Evolutionary conservation across 1,140 invertebrate genomes (phyloP), one percentile per base, ranked within the genome.

Genomic region (Ptiloglossa arizonensis): DNA sequence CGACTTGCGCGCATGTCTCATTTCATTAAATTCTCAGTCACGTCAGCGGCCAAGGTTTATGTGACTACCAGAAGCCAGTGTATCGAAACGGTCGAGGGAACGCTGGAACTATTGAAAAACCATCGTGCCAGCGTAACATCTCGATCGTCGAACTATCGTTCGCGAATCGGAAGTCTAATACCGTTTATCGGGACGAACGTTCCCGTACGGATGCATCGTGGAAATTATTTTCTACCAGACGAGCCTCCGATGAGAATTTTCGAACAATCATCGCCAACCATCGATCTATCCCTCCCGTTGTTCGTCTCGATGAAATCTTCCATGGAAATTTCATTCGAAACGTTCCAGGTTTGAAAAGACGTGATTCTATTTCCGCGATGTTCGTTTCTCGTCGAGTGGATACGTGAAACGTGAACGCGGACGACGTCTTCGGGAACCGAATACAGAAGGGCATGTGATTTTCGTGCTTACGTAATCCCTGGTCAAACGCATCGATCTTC

Each of bases 21-120:
- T 81, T 83, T 88, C 87, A 89, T 89, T 90, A 86, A 89, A 86
- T 88, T 81, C 81, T 85, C 83, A 86, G 88, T 89, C 89, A 89
- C 88, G 89, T 90, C 86, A 86, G 81, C 80, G 73, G 72, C 78
- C 86, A 72, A 79, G 87, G 72, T 86, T 82, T 84, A 81, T 82
- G 75, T 62, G 82, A 77, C 76, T 86, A 83, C 80, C 74, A 80
- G 74, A 73, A 82, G 64, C 79, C 80, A 79, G 74, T 86, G 87
- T 86, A 82, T 87, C 68, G 67, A 80, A 85, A 80, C 52, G 57
- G 17, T 38, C 54, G 75, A 46, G 35, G 13, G 50, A 32, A 22
- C 54, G 32, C 15, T 19, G 22, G 24, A 46, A 41, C 76, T 70
- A 83, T 83, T 56, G 59, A 38, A 70, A 79, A 79, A 70, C 38